Percentiles rank a stretch among this genome's conserved stretches.
phyloP scores from a whole-genome alignment of 2,113 vertebrate species.

The Tor tambroides region DNA sequence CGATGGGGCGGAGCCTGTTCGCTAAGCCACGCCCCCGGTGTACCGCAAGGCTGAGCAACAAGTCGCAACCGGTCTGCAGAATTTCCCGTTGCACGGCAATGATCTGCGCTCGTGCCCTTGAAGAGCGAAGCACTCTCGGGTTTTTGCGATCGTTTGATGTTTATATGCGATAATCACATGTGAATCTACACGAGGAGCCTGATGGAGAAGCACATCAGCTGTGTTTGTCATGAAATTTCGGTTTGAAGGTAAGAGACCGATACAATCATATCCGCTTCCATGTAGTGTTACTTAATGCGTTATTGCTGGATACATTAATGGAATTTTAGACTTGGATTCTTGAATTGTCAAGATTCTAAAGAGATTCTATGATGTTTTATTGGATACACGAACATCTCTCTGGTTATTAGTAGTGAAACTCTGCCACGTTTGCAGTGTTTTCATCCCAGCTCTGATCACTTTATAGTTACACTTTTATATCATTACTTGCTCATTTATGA shows the following conservation, averaged over 20 bases:
- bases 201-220: background rate
- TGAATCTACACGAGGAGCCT: background rate
- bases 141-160: background rate
- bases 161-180: background rate
- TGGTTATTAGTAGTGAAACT: background rate
- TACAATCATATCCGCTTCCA: background rate
- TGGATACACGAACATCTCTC: background rate
- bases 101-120: background rate
- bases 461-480: background rate
- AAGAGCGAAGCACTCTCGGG: background rate
- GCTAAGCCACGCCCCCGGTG: background rate
- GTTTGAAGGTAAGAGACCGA: constrained; percentile 35
- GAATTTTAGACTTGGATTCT: background rate
- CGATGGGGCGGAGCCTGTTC: background rate
- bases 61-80: constrained; percentile 31
- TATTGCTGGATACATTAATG: background rate
- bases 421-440: constrained; percentile 19
- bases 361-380: background rate
- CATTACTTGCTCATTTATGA: background rate
- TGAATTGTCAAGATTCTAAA: background rate
- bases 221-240: constrained; percentile 7
- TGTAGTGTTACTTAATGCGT: too few species aligned
- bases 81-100: background rate
- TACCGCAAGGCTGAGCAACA: constrained; percentile 34
- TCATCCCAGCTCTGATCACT: background rate